Evolutionary conservation across 2,888 invertebrate genomes (phyloP).

Genomic region (Mimas tiliae): DNA sequence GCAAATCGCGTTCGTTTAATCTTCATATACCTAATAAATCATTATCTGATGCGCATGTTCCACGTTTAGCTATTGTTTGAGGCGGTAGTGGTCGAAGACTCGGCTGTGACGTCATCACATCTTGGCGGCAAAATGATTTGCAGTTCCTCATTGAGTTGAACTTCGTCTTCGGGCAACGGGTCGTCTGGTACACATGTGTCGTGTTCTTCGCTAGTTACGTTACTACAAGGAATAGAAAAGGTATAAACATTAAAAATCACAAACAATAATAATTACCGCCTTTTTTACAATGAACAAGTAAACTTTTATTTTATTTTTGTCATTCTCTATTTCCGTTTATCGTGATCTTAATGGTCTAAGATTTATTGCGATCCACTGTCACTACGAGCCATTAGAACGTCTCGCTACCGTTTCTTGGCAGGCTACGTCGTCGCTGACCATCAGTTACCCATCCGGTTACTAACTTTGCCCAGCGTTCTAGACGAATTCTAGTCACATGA

Average conservation of each 20-base stretch:
- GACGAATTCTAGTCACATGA: no score
- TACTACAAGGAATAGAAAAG: conserved; percentile 46
- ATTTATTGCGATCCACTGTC: no score
- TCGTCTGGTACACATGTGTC: conserved; percentile 62
- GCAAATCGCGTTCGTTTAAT: conserved; percentile 40
- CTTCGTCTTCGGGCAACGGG: conserved; percentile 66
- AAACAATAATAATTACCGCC: neutral
- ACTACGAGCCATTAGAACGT: no score
- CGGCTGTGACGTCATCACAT: conserved; percentile 67
- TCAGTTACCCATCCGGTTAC: no score
- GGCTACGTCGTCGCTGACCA: no score
- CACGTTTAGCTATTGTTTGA: conserved; percentile 34
- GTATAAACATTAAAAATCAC: neutral
- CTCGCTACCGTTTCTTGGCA: no score
- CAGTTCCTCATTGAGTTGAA: conserved; percentile 68
- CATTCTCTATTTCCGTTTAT: no score
- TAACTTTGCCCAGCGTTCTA: no score
- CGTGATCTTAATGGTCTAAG: no score
- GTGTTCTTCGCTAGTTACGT: conserved; percentile 56
- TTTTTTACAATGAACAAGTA: no score
- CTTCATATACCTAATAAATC: no score
- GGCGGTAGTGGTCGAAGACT: conserved; percentile 54
- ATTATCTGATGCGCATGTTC: conserved; percentile 27
- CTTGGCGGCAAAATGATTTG: conserved; percentile 77
- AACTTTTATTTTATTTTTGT: no score